Base-by-base conservation (phyloP, 2,888 invertebrate species). In the Aradus depressus region DNA sequence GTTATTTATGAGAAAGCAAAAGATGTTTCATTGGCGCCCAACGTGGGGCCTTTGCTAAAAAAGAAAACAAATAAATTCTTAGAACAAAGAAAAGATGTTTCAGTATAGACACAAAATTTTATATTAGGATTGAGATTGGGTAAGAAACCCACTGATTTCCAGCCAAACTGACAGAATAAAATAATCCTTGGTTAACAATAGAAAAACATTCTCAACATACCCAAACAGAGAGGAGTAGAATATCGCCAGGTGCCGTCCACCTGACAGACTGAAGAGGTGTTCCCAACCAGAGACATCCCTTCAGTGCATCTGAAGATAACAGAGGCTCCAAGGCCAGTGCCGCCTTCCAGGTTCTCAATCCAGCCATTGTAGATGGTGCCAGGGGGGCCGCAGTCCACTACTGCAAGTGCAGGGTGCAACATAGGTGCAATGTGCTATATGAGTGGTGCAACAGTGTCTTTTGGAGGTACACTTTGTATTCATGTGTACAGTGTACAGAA, bases 301-400 rank as follows among this genome's bases (percentile, higher is more conserved):
- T 91, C 87, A 63, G 88, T 84, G 66, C 96, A 96, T 56, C 92
- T 80, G 69, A 90, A 96, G 63, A 91, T 90, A 56, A 95, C 80
- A 55, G 89, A 88, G 0, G 92, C 87, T 1, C 95, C 95, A 23
- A 92, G 73, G 0, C 87, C 90, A 3, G 92, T 93, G 22, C 90
- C 91, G 26, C 79, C 78, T 60, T 89, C 88, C 53, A 87, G 84
- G 65, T 89, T 89, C 70, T 91, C 90, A 62, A 84, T 75, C 86
- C 93, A 96, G 3, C 98, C 97, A 65, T 98, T 96, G 77, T 88
- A 90, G 6, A 98, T 77, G 42, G 84, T 79, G 2, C 92, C 93
- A 0, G 96, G 92, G 62, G 86, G 82, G 1, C 93, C 92, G 70
- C 97, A 98, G 72, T 96, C 90, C 64, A 98, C 95, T 75, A 96